Base-by-base conservation (phyloP, 2,113 vertebrate genomes). In the Tenrec ecaudatus region DNA sequence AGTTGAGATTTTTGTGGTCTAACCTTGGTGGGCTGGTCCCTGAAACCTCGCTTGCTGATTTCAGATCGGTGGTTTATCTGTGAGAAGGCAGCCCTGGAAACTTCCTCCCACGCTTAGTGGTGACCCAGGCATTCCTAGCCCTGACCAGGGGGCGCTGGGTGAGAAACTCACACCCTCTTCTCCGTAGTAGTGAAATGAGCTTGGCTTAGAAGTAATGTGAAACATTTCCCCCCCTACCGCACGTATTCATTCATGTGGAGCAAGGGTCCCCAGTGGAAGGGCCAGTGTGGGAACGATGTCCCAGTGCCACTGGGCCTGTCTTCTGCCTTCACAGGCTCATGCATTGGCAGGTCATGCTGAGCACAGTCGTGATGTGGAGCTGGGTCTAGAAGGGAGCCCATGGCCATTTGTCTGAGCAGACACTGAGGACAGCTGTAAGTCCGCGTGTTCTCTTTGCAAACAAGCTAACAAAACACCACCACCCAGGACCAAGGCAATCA, bases 361-460 rank as follows among this genome's bases (percentile, higher is more conserved):
- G 66, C 16, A 23, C 3, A 4, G 38, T 64, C 76, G n/a, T 36
- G 3, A 31, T 0, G 7, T 60, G 10, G 7, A 2, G 2, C 23
- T 29, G 6, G 40, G 36, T 14, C 8, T 58, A 66, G 40, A 77
- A 57, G n/a, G 6, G 6, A 1, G 31, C 25, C 31, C 31, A n/a
- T 0, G 4, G n/a, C 38, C 80, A 17, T 68, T 83, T 81, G 27
- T 80, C 36, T 68, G 8, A 87, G 57, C 27, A 0, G 47, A 43
- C 1, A n/a, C 17, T 31, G 3, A 8, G 22, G 80, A 53, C 23
- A 12, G 68, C 58, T n/a, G 43, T 16, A 60, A 57, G 86, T 9
- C 5, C 17, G 4, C 27, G 40, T 66, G 36, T 88, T 90, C 85
- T 89, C 82, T 71, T 89, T 89, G 14, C 53, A 96, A 87, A 84